These are phyloP conservation scores for Upupa epops DNA, from an alignment of 2,113 vertebrate species.

Conservation along the genomic window DNA sequence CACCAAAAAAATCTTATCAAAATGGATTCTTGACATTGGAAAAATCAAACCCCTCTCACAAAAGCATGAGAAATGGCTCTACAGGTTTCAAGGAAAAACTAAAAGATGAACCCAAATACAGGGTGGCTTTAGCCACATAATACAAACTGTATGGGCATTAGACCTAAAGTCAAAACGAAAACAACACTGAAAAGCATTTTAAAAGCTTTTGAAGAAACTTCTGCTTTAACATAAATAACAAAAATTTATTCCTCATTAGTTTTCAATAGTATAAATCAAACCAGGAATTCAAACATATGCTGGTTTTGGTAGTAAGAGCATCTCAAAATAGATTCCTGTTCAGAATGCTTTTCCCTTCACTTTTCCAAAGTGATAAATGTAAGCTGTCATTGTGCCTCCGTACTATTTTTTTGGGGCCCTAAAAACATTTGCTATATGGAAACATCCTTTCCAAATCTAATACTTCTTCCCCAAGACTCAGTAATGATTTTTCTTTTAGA, in stretches of 20 bases:
- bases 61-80: neutral
- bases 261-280: neutral
- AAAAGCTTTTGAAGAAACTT: neutral
- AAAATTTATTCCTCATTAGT: neutral
- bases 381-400: neutral
- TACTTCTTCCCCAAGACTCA: neutral
- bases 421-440: neutral
- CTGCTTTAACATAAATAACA: neutral
- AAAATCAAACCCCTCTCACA: neutral
- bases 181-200: neutral
- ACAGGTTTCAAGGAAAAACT: slow-evolving; percentile 30
- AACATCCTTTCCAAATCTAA: neutral
- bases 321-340: neutral
- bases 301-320: neutral
- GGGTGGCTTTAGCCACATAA: neutral
- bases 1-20: neutral
- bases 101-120: neutral
- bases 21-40: neutral
- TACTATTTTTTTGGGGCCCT: neutral
- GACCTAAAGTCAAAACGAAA: neutral
- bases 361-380: neutral
- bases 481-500: neutral
- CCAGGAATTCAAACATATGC: neutral
- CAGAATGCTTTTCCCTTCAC: neutral
- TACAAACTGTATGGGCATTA: neutral